These are phyloP conservation scores for Acanthococcus lagerstroemiae DNA, from an alignment of 2,888 invertebrate genomes.

Conservation along the genomic window DNA sequence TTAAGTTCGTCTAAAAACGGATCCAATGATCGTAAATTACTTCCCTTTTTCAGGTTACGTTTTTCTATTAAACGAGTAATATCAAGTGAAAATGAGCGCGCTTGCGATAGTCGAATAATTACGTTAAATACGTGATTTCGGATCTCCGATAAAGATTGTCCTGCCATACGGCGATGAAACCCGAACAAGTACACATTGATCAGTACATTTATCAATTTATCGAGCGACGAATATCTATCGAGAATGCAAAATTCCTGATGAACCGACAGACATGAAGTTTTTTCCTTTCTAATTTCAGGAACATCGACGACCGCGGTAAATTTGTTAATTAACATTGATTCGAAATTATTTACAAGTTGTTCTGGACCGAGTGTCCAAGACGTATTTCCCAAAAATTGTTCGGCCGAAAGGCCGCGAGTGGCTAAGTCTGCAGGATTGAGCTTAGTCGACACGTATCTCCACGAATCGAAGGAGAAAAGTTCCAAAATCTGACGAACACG, in stretches of 20 bases:
- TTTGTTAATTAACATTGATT: too few species aligned
- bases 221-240: too few species aligned
- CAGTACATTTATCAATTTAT: too few species aligned
- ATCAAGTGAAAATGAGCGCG: background rate
- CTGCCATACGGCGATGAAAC: background rate
- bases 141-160: background rate
- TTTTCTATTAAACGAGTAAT: background rate
- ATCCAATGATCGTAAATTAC: background rate
- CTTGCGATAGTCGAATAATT: background rate
- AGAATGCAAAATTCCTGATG: too few species aligned
- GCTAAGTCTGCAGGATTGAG: slow-evolving; percentile 5
- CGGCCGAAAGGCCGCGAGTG: slow-evolving; percentile 1
- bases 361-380: too few species aligned
- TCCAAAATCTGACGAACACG: background rate
- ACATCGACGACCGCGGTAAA: too few species aligned
- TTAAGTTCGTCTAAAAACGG: background rate
- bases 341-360: too few species aligned
- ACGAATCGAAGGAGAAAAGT: background rate
- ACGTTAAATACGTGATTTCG: background rate
- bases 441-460: background rate
- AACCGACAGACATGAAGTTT: too few species aligned
- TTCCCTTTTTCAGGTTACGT: background rate
- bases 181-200: background rate
- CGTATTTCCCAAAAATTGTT: too few species aligned
- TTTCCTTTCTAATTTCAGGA: too few species aligned